Base-by-base conservation (phyloP, 2,888 invertebrate genomes). In the Nephrocerus scutellatus region DNA sequence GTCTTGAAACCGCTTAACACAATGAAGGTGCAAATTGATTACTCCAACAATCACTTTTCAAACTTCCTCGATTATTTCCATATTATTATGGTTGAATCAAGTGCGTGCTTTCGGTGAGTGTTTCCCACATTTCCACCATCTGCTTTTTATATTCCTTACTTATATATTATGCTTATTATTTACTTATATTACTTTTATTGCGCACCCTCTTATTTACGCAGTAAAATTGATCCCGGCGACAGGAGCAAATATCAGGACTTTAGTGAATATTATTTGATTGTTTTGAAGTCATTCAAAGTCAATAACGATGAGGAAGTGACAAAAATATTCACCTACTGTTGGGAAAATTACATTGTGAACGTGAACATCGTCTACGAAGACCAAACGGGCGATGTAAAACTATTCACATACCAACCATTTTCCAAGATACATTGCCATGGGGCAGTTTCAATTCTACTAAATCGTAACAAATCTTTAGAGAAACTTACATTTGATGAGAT, bases 391-490 rank as follows among this genome's bases (percentile, higher is more conserved):
- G 15, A 13, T 1, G 16, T 44, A 5, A 22, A 33, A 24, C 16
- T 26, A 9, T 46, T 41, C 29, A 46, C 46, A 0, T 46, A 46
- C 13, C 41, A 41, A 22, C 46, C 46, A 1, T 46, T 46, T 16
- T 41, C 33, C 2, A 7, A 24, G 9, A 7, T 18, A 1, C 8
- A 16, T 5, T 46, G 46, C n/a, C 35, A 35, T 30, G 36, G 36
- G 21, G 33, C 32, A 7, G 20, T 14, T n/a, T 12, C 28, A 1
- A 22, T 31, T 9, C 14, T 13, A 20, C n/a, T 43, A 6, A 14
- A 2, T 28, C 13, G 9, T 36, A 16, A 8, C 15, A 8, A 5
- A 5, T 5, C 18, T 8, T 37, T 40, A 5, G 10, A 29, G 2
- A 30, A 39, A 2, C 6, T 20, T 3, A 12, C 25, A 6, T 41